Base-by-base conservation (phyloP, 2,888 invertebrate genomes). In the Hetaerina titia region DNA sequence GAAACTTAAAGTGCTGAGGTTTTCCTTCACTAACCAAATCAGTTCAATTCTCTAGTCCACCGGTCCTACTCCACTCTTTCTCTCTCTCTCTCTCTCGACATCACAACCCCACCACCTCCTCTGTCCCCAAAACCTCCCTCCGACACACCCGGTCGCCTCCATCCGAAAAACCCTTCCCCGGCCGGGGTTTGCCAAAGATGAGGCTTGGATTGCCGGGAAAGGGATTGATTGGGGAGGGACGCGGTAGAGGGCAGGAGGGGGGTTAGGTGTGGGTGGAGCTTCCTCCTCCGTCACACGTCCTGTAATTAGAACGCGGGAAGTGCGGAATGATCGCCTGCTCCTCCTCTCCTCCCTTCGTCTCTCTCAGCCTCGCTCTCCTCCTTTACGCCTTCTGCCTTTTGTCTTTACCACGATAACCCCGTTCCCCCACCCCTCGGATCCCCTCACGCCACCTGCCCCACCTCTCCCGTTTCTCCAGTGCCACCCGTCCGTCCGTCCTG, bases 291-390 rank as follows among this genome's bases (percentile, higher is more conserved):
- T 81, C 81, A 81, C 81, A 81, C 81, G 31, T 25, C 81, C 81
- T 81, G 81, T 81, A 81, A 81, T 81, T 81, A 81, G 81, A 81
- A 13, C 81, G n/a, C 6, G 81, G 81, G 81, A 81, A 81, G 81
- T 81, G 31, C 81, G 81, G 25, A 25, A 81, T 81, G 81, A 81
- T 81, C 81, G 81, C 81, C 81, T 19, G 0, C 22, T n/a, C n/a
- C 22, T n/a, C 69, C n/a, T n/a, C 69, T 22, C 19, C n/a, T 22
- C 64, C 9, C 19, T 19, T 64, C n/a, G 8, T 22, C n/a, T 22
- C 19, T n/a, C n/a, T 7, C 22, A 19, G 7, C 19, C 19, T 9
- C 7, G 0, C 22, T n/a, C 69, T 25, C n/a, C n/a, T 25, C 74
- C 74, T 74, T 74, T 45, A 69, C 69, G 7, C 69, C 69, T 69